These are phyloP conservation scores for Polylopha cassiicola DNA, from an alignment of 2,888 invertebrate species.

Conservation along the genomic window DNA sequence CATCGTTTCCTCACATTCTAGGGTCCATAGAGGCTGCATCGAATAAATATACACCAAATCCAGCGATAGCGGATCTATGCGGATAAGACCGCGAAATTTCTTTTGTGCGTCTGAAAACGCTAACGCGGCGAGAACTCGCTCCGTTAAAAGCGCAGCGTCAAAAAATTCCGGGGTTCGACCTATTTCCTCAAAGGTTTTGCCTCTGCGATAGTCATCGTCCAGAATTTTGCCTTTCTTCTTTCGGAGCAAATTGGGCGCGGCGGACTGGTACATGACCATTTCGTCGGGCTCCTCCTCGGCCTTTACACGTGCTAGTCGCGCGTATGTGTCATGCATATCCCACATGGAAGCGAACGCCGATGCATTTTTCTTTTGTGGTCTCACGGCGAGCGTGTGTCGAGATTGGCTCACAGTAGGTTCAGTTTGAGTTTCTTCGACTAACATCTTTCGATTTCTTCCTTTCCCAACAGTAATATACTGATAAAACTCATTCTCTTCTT, in stretches of 20 bases:
- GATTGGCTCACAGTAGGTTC: slow-evolving; percentile 78
- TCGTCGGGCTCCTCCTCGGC: slow-evolving; percentile 57
- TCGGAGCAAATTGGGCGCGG: slow-evolving; percentile 47
- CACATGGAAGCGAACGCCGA: slow-evolving; percentile 84
- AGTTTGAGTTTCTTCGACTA: slow-evolving; percentile 84
- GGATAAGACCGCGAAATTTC: slow-evolving; percentile 80
- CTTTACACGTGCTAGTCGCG: slow-evolving; percentile 50
- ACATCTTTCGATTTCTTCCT: slow-evolving; percentile 81
- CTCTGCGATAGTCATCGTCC: slow-evolving; percentile 23
- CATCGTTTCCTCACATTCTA: slow-evolving; percentile 69
- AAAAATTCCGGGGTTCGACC: slow-evolving; percentile 64
- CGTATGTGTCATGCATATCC: slow-evolving; percentile 86
- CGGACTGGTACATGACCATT: slow-evolving; percentile 66
- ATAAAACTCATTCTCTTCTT: slow-evolving; percentile 81
- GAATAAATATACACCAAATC: slow-evolving; percentile 82
- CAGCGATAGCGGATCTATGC: slow-evolving; percentile 79
- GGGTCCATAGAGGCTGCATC: slow-evolving; percentile 82
- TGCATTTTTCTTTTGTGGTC: slow-evolving; percentile 73
- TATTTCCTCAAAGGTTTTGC: slow-evolving; percentile 50
- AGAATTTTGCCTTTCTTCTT: slow-evolving; percentile 40
- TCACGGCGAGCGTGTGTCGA: slow-evolving; percentile 78
- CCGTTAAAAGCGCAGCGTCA: slow-evolving; percentile 80
- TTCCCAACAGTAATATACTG: slow-evolving; percentile 81
- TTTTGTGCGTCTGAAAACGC: slow-evolving; percentile 82
- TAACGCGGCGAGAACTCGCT: slow-evolving; percentile 84